phyloP scores from a whole-genome alignment of 2,888 invertebrate species.

The Machimus atricapillus region DNA sequence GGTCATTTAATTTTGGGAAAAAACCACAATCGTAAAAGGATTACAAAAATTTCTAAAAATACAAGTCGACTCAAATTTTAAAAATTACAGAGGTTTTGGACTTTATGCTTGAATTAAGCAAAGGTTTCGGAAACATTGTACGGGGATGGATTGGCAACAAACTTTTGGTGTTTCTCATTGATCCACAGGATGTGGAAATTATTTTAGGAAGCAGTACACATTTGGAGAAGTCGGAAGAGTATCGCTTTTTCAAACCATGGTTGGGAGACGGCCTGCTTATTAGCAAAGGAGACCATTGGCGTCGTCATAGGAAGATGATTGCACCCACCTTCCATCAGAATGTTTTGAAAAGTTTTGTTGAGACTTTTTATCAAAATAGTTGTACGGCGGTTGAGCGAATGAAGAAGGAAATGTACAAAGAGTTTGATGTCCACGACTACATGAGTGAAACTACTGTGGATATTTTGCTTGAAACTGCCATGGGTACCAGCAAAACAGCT shows the following conservation, averaged over 20 bases:
- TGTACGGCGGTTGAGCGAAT: slow-evolving; percentile 72
- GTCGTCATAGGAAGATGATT: slow-evolving; percentile 80
- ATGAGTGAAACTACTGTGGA: slow-evolving; percentile 83
- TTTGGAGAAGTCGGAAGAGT: slow-evolving; percentile 77
- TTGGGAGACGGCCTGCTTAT: slow-evolving; percentile 80
- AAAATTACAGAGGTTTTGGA: slow-evolving; percentile 65
- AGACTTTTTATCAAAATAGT: slow-evolving; percentile 79
- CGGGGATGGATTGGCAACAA: slow-evolving; percentile 75
- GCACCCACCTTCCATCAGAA: slow-evolving; percentile 86
- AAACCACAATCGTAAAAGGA: slow-evolving; percentile 67
- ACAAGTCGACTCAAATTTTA: neutral
- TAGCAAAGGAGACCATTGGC: slow-evolving; percentile 80
- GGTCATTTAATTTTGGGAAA: slow-evolving; percentile 71
- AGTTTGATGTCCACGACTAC: slow-evolving; percentile 79
- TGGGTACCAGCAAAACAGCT: slow-evolving; percentile 80
- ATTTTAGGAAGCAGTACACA: slow-evolving; percentile 77
- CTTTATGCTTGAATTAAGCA: slow-evolving; percentile 63
- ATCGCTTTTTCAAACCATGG: slow-evolving; percentile 81
- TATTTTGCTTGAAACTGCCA: slow-evolving; percentile 81
- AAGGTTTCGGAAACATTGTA: slow-evolving; percentile 66
- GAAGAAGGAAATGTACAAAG: slow-evolving; percentile 71
- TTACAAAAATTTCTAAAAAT: neutral
- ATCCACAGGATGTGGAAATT: slow-evolving; percentile 76
- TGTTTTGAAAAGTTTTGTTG: slow-evolving; percentile 80
- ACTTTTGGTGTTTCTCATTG: slow-evolving; percentile 71